Evolutionary conservation across 2,797 vertebrate species (phyloP).

Genomic region (Austrolebias charrua): DNA sequence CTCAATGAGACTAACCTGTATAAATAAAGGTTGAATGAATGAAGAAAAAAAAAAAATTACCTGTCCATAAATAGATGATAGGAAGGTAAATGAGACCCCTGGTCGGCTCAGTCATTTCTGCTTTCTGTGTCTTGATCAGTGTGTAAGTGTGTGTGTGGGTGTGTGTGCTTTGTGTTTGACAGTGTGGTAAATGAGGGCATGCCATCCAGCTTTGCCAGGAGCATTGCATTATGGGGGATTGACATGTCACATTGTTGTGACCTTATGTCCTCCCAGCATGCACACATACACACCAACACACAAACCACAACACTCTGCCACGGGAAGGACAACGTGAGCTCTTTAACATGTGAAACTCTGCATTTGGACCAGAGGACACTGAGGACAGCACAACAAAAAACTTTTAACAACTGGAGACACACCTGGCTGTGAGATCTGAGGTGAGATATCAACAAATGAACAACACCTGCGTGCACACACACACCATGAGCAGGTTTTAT

Average conservation of each 20-base stretch:
- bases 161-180: constrained; percentile 17
- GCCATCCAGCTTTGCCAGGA: constrained; percentile 49
- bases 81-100: constrained; percentile 67
- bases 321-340: constrained; percentile 4
- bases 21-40: too few species aligned
- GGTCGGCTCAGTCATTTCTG: constrained; percentile 57
- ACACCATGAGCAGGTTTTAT: constrained; percentile 20
- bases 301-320: too few species aligned
- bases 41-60: constrained; percentile 66
- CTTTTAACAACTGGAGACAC: constrained; percentile 33
- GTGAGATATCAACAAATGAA: constrained; percentile 61
- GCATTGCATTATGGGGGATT: constrained; percentile 63
- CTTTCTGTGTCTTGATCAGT: constrained; percentile 9
- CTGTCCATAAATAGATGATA: constrained; percentile 69
- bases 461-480: background rate
- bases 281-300: constrained; percentile 11
- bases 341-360: constrained; percentile 8
- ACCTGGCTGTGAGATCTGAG: constrained; percentile 66
- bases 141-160: constrained; percentile 2
- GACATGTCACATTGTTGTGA: constrained; percentile 70
- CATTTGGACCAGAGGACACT: constrained; percentile 1
- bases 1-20: too few species aligned
- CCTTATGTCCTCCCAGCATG: constrained; percentile 39
- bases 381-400: constrained; percentile 8
- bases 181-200: constrained; percentile 44